Evolutionary conservation across 2,113 vertebrate species (phyloP), one percentile per base, ranked within the genome.

Genomic region (Clupea harengus): DNA sequence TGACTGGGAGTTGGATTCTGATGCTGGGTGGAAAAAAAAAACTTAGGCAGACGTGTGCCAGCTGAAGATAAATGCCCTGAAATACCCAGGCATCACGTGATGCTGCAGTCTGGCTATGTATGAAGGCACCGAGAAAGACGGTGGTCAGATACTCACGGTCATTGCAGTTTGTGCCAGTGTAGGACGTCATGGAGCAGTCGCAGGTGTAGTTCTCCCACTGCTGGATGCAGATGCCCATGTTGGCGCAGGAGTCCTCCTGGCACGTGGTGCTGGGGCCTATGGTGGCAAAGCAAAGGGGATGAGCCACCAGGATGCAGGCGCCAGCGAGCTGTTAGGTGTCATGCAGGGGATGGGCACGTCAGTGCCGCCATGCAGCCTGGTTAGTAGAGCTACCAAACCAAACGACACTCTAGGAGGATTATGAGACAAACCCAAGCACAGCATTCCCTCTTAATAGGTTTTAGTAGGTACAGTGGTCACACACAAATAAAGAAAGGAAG

Each of bases 191-290:
- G 87, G 97, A 97, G 86, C 97, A 99, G 91, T 99, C 98, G 0
- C 98, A 99, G 6, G 96, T 97, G 92, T 97, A 99, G 85, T 98
- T 98, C 92, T 99, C 98, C 98, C 98, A 99, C 8, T 98, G 97
- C 90, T 99, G 98, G 90, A 99, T 98, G 89, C 98, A 99, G 90
- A 99, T 96, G 0, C 98, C 98, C 90, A 98, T 97, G 94, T 99
- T 99, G 0, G 96, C 96, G 83, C 98, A 99, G 1, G 97, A 99
- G 92, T 99, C 97, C 92, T 99, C 98, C 89, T 99, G 97, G 89
- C 98, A 99, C 39, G 97, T 98, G 87, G 97, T 99, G 90, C 97
- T 99, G 0, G 98, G 97, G 91, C 98, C 98, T 99, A 88, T 4
- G 28, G 83, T n/a, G 84, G 88, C 85, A 89, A 82, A 90, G 86